These are phyloP conservation scores for Epinephelus awoara DNA, from an alignment of 2,797 vertebrate species.

Conservation along the genomic window DNA sequence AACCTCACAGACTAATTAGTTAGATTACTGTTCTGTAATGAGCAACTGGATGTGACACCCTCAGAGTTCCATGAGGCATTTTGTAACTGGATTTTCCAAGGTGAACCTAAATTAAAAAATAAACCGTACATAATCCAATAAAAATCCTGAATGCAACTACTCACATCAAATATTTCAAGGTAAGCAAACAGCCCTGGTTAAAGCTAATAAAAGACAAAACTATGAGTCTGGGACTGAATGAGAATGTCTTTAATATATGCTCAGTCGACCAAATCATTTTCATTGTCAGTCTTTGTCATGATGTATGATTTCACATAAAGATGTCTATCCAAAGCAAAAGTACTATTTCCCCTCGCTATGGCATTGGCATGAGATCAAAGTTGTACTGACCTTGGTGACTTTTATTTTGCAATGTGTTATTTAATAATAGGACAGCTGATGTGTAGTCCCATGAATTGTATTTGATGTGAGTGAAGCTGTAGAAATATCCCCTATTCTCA, in stretches of 20 bases:
- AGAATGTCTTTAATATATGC: neutral
- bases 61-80: too few relatives aligned
- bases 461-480: constrained; percentile 33
- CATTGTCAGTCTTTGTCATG: neutral
- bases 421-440: constrained; percentile 12
- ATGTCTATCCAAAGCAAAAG: neutral
- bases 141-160: neutral
- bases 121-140: too few relatives aligned
- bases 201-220: neutral
- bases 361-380: neutral
- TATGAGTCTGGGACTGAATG: neutral
- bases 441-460: constrained; percentile 14
- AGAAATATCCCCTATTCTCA: constrained; percentile 16
- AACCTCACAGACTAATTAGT: too few relatives aligned
- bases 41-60: too few relatives aligned
- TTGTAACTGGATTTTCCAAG: too few relatives aligned
- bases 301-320: neutral
- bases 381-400: constrained; percentile 13
- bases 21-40: too few relatives aligned
- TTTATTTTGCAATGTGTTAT: constrained; percentile 19
- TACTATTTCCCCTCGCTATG: neutral
- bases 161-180: neutral
- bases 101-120: too few relatives aligned
- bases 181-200: neutral
- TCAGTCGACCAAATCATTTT: neutral